Percentiles rank a stretch among this genome's conserved stretches.
Conservation (phyloP, 1,140 invertebrate species). For the Hylyphantes graminicola region DNA sequence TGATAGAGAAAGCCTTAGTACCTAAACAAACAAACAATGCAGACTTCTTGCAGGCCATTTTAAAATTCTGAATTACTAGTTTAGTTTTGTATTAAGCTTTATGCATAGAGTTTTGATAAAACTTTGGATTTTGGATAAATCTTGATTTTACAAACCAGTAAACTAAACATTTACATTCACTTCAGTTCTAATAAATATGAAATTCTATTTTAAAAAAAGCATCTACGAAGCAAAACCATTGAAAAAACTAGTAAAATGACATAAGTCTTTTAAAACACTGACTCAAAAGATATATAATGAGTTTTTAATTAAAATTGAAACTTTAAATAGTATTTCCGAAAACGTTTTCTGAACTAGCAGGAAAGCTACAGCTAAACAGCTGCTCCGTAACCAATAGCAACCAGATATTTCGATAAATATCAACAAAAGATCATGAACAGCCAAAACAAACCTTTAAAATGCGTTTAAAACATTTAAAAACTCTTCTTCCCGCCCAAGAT, state of each 20-base stretch:
- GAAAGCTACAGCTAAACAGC: background rate
- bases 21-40: conserved; percentile 63
- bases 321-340: background rate
- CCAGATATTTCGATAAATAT: background rate
- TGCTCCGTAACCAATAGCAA: conserved; percentile 21
- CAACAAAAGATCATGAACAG: background rate
- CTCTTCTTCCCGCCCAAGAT: conserved; percentile 55
- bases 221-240: too few relatives aligned
- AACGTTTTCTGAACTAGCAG: background rate
- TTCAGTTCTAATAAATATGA: too few relatives aligned
- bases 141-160: background rate
- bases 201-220: too few relatives aligned
- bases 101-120: too few relatives aligned
- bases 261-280: too few relatives aligned
- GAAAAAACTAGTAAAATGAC: too few relatives aligned
- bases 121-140: too few relatives aligned
- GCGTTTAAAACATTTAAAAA: conserved; percentile 60
- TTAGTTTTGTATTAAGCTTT: too few relatives aligned
- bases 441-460: conserved; percentile 1
- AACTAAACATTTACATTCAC: background rate
- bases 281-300: too few relatives aligned
- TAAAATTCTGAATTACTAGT: background rate
- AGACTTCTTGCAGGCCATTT: conserved; percentile 41
- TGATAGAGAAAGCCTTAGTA: background rate
- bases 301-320: background rate